Evolutionary conservation across 2,888 invertebrate genomes (phyloP), one percentile per base, ranked within the genome.

Genomic region (Chorisops tibialis): DNA sequence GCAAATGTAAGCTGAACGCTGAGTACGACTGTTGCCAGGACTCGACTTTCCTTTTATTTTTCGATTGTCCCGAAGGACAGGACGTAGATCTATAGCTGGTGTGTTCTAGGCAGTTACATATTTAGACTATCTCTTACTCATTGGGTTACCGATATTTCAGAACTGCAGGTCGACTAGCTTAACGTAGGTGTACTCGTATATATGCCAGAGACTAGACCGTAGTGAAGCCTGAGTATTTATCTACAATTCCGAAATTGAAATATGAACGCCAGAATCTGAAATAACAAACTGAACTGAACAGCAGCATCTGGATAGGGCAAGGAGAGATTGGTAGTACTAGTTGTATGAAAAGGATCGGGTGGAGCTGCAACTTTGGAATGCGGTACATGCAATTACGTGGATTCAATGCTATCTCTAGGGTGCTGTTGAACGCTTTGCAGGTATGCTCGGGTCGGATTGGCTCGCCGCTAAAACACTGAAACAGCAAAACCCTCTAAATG

Each of bases 371-470:
- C 19, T 52, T 9, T 9, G 19, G n/a, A 12, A 52, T 12, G 18
- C 9, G 6, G 52, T 39, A 52, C 50, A 21, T 39, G 52, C 21
- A 52, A 52, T 52, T 52, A 38, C 52, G 38, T 12, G 52, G 52
- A 52, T 52, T 39, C 38, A 37, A 52, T 50, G 16, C 16, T 11
- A 37, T 52, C 52, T 38, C 52, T 3, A n/a, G 52, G 52, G 52
- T 39, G 52, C 52, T 52, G 52, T 52, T 52, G 21, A 38, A 38
- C 14, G 21, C 52, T 52, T 19, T 52, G 16, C 38, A 52, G 52
- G 52, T 52, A 38, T 1, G 4, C 38, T 11, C 2, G 21, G 50
- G 18, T 35, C 2, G 38, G 19, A 12, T 52, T 18, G 39, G 52
- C 12, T 52, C 38, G 18, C 52, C 52, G 19, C 18, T 52, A 7